Conservation (phyloP, 1,140 invertebrate species). For the Heterodera carotae region DNA sequence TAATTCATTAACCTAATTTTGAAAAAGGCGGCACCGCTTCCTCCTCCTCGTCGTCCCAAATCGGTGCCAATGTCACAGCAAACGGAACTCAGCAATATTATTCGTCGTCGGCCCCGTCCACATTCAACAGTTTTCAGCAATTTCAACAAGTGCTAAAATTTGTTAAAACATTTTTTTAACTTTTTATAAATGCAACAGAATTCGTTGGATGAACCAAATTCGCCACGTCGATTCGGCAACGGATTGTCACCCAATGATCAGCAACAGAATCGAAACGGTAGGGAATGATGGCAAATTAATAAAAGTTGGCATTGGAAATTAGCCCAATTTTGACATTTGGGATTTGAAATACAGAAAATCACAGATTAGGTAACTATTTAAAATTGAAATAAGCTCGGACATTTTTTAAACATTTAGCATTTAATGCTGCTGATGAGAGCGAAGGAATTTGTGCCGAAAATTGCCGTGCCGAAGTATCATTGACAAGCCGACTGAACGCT, state of each 20-base stretch:
- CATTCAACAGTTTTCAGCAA: constrained; percentile 24
- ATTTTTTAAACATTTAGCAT: neutral
- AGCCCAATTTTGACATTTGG: too few species aligned
- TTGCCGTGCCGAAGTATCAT: neutral
- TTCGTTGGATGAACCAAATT: constrained; percentile 6
- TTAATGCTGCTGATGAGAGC: neutral
- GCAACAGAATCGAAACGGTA: neutral
- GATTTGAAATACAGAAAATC: too few species aligned
- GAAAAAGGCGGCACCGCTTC: neutral
- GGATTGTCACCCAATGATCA: neutral
- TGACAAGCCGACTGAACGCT: constrained; percentile 31
- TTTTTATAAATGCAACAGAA: neutral
- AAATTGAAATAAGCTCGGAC: too few species aligned
- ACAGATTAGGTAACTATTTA: too few species aligned
- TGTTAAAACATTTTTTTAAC: neutral
- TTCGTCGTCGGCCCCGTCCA: constrained; percentile 27
- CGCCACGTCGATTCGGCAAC: neutral
- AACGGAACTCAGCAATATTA: neutral
- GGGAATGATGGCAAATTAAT: neutral
- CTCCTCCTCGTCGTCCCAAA: neutral
- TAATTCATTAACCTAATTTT: neutral
- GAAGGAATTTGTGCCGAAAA: neutral
- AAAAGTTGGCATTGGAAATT: neutral
- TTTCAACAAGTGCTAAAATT: constrained; percentile 1
- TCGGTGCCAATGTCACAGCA: neutral